A percentile compares a stretch with the other conserved stretches of the same genome.
phyloP scores from a whole-genome alignment of 2,797 vertebrate genomes.

The Argyrosomus regius region DNA sequence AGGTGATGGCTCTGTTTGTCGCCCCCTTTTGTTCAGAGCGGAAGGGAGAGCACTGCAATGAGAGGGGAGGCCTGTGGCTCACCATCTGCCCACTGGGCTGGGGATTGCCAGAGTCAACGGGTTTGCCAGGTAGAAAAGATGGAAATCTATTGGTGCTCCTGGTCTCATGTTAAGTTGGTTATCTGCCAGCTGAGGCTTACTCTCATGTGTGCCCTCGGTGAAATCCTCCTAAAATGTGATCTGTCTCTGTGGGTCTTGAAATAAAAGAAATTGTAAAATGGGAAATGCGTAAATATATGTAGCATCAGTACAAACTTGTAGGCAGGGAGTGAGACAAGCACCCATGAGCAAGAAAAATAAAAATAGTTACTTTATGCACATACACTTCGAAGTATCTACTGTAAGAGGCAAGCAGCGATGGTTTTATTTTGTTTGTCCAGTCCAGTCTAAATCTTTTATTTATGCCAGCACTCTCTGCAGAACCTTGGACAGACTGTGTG shows the following conservation, averaged over 20 bases:
- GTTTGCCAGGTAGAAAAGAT: slow-evolving; percentile 70
- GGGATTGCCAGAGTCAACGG: slow-evolving; percentile 63
- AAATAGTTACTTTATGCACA: background rate
- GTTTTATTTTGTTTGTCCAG: slow-evolving; percentile 35
- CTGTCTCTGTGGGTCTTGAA: background rate
- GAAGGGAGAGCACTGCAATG: slow-evolving; percentile 72
- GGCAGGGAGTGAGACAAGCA: background rate
- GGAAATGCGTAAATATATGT: background rate
- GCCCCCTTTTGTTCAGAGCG: slow-evolving; percentile 75
- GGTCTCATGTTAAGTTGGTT: slow-evolving; percentile 34
- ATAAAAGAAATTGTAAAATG: background rate
- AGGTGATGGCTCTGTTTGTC: slow-evolving; percentile 76
- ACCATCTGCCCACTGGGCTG: slow-evolving; percentile 79
- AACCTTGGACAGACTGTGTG: slow-evolving; percentile 71
- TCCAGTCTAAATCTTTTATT: slow-evolving; percentile 45
- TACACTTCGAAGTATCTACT: background rate
- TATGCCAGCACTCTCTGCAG: slow-evolving; percentile 54
- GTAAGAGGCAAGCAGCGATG: slow-evolving; percentile 7
- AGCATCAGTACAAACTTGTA: background rate
- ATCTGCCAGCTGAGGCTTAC: slow-evolving; percentile 30
- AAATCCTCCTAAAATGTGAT: background rate
- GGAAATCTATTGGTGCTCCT: slow-evolving; percentile 25
- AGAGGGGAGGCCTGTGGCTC: slow-evolving; percentile 76
- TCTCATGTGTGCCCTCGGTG: slow-evolving; percentile 5
- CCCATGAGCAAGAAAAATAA: background rate